Percentiles rank a stretch among this genome's conserved stretches.
Evolutionary conservation across 2,888 invertebrate genomes (phyloP).

Genomic region (Exocentrus adspersus): DNA sequence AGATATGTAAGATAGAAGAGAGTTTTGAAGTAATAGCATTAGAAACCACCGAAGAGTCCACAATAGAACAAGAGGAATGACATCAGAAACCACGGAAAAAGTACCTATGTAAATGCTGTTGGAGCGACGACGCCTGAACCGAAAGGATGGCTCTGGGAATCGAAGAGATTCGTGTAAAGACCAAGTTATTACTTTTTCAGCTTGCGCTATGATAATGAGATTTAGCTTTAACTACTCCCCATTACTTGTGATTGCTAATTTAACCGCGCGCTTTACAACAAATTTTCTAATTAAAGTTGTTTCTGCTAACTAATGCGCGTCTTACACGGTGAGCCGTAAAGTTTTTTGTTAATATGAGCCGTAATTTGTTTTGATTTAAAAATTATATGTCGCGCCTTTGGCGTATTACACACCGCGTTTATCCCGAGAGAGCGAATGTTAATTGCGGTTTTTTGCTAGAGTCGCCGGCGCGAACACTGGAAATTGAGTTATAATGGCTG

Average conservation of each 20-base stretch:
- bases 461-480: too few species aligned
- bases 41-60: too few species aligned
- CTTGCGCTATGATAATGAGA: background rate
- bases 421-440: background rate
- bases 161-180: too few species aligned
- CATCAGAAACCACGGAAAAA: too few species aligned
- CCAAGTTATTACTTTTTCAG: background rate
- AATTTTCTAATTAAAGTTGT: slow-evolving; percentile 8
- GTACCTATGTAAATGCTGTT: too few species aligned
- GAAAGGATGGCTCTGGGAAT: too few species aligned
- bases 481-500: too few species aligned
- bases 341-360: background rate
- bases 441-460: background rate
- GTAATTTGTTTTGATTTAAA: slow-evolving; percentile 11
- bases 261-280: background rate
- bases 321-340: background rate
- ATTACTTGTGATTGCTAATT: background rate
- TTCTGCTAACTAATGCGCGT: background rate
- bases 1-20: too few species aligned
- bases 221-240: background rate
- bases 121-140: background rate
- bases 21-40: too few species aligned
- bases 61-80: too few species aligned
- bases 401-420: slow-evolving; percentile 1
- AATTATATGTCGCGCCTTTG: background rate